Evolutionary conservation across 2,113 vertebrate species (phyloP), one percentile per base, ranked within the genome.

Genomic region (Rhinolophus sinicus): DNA sequence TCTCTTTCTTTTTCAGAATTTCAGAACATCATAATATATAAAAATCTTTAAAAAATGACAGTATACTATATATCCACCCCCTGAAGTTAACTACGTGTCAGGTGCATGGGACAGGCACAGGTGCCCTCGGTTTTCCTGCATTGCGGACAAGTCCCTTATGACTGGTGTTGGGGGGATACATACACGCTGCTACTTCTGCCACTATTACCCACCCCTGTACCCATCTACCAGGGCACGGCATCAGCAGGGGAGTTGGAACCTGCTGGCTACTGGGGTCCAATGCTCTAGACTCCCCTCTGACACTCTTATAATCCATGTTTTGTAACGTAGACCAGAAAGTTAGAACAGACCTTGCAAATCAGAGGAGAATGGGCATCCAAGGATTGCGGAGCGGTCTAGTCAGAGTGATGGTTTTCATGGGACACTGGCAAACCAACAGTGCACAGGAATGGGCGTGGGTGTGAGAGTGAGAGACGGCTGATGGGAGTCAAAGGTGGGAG

Each of bases 391-490:
- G 16, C 33, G 3, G 3, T 33, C 9, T 56, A 12, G 16, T 22
- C 62, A 40, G 26, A 26, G 4, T 2, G 35, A 28, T 1, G 2
- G 14, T 35, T 40, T 56, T 18, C 52, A 30, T 3, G 28, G 19
- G 19, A 18, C 16, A 19, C 54, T 14, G 35, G 56, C 30, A 54
- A 60, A 26, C n/a, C 47, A 60, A 26, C 2, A 18, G 21, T 2
- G 12, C 26, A 0, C 0, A 5, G 1, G 8, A 4, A 8, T 9
- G 21, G 72, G 30, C 24, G 5, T 5, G 12, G 8, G 5, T 1
- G 6, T 2, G 13, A 1, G 18, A 13, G 35, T 5, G 24, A 54
- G 38, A 65, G 28, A 13, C 5, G 13, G 30, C 3, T 50, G 14
- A 22, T 6, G 1, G 77, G 8, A 7, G 7, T 11, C 10, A 28